These are phyloP conservation scores for Venustaconcha ellipsiformis DNA, from an alignment of 1,140 invertebrate genomes.

Conservation along the genomic window DNA sequence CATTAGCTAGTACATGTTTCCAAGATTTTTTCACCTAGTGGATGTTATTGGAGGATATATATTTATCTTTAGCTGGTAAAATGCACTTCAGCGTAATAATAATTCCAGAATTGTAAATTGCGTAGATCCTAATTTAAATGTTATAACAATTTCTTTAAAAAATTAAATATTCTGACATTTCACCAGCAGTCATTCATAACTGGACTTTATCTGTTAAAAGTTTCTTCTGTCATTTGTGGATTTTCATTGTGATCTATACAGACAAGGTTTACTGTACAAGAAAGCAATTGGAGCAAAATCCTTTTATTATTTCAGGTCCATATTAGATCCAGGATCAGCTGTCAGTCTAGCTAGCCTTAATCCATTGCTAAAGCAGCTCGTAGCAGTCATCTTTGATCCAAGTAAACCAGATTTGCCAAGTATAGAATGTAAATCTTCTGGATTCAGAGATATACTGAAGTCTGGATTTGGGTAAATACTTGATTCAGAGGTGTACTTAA, in stretches of 20 bases:
- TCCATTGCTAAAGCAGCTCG: slow-evolving; percentile 60
- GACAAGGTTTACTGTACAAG: no score
- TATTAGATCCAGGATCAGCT: slow-evolving; percentile 53
- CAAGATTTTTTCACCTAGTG: no score
- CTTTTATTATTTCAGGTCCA: slow-evolving; percentile 34
- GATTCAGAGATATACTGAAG: slow-evolving; percentile 68
- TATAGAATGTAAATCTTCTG: slow-evolving; percentile 65
- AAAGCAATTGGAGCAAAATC: not conserved
- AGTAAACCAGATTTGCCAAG: slow-evolving; percentile 61
- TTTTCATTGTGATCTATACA: no score
- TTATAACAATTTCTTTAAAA: no score
- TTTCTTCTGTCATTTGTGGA: no score
- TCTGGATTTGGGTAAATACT: slow-evolving; percentile 68
- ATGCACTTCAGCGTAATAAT: no score
- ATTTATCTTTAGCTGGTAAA: no score
- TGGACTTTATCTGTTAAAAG: not conserved
- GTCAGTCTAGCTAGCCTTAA: slow-evolving; percentile 54
- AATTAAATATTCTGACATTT: no score
- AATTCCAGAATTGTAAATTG: no score
- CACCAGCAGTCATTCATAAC: not conserved
- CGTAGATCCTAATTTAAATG: no score
- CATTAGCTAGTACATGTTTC: no score
- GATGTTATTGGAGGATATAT: no score
- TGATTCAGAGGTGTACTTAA: slow-evolving; percentile 66
- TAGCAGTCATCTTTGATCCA: slow-evolving; percentile 65